Evolutionary conservation across 1,140 invertebrate species (phyloP).

Genomic region (Drosophila busckii): DNA sequence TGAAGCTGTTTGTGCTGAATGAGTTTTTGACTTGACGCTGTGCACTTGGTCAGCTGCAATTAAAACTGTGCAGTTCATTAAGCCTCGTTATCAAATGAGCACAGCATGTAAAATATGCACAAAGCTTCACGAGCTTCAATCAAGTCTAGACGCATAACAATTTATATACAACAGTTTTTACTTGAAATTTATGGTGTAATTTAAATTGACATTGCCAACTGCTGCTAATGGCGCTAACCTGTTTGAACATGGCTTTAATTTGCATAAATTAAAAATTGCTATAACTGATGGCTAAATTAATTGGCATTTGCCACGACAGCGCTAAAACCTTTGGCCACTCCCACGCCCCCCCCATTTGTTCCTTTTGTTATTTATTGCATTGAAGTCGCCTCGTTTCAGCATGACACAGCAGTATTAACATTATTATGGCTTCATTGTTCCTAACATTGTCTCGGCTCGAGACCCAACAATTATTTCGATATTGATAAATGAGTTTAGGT

Average conservation of each 20-base stretch:
- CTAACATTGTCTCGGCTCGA: background rate
- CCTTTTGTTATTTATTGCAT: background rate
- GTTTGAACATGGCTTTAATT: conserved; percentile 34
- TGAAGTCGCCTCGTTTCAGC: background rate
- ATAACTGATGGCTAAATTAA: conserved; percentile 47
- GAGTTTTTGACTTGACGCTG: conserved; percentile 2
- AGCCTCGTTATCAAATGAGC: conserved; percentile 3
- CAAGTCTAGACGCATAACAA: background rate
- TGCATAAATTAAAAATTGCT: conserved; percentile 56
- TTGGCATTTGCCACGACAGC: conserved; percentile 40
- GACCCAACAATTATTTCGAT: too few species aligned
- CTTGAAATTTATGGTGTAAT: too few species aligned
- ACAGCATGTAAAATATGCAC: background rate
- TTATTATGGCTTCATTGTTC: conserved; percentile 12
- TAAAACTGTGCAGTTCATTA: conserved; percentile 14
- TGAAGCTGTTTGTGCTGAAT: too few species aligned
- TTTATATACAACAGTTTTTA: background rate
- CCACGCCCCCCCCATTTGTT: background rate
- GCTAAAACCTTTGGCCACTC: background rate
- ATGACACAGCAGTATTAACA: conserved; percentile 8
- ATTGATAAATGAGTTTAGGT: background rate
- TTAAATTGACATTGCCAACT: background rate
- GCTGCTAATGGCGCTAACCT: background rate
- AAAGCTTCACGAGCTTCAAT: background rate
- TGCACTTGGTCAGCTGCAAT: conserved; percentile 5